Evolutionary conservation across 2,113 vertebrate genomes (phyloP), one percentile per base, ranked within the genome.

Genomic region (Columba janthina): DNA sequence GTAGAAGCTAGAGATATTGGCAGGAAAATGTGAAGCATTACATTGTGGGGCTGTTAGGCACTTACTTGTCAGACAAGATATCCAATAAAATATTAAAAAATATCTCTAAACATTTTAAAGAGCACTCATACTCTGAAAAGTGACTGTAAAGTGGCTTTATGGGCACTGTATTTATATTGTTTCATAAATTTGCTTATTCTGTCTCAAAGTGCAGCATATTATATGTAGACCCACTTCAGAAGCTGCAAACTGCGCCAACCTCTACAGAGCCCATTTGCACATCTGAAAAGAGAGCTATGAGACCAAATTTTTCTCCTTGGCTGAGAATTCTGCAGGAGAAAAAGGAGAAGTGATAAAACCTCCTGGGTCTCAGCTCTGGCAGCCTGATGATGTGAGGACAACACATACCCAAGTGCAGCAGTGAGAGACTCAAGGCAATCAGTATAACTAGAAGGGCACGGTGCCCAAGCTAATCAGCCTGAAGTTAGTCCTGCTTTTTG

Each of bases 81-180:
- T 20, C 78, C 19, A 94, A 75, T 94, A 89, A 94, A 88, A 95
- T 94, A 82, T 90, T 73, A 17, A 94, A 79, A 84, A 92, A 84
- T 56, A 57, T 44, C 60, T 91, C 36, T 75, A 92, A 94, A 93
- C 89, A 85, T 85, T 95, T 94, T 87, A 77, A 88, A 93, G 75
- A 93, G 31, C n/a, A 74, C n/a, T 82, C 69, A 53, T 61, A 65
- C 31, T 90, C 22, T 78, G 56, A 92, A 86, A 83, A 88, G 38
- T 36, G 22, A 56, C 28, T 42, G 38, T 76, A 66, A 85, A 88
- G 36, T 1, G 7, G n/a, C 11, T 75, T 91, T 74, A 38, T 36
- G 34, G 19, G 31, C 54, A 34, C 34, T 18, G 6, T 61, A 21
- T 65, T 93, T 92, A 48, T 90, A 66, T 85, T 71, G 14, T 58